Evolutionary conservation across 2,113 vertebrate species (phyloP).

Genomic region (Pelusios castaneus): DNA sequence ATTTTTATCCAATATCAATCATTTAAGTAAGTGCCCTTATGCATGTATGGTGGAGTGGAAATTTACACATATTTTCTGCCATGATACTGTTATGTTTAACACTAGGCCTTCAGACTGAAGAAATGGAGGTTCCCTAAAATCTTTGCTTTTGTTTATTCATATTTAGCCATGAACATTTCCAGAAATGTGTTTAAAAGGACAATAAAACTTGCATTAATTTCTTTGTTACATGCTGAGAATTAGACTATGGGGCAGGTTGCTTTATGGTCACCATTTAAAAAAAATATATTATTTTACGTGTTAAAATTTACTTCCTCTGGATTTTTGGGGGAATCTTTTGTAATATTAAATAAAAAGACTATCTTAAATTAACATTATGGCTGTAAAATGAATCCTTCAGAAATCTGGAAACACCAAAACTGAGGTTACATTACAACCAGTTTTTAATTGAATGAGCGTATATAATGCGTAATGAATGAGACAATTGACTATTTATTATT

Average conservation of each 20-base stretch:
- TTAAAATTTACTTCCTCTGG: neutral
- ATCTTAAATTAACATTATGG: neutral
- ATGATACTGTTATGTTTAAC: neutral
- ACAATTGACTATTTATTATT: neutral
- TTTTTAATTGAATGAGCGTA: neutral
- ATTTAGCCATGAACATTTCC: neutral
- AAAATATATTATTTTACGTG: neutral
- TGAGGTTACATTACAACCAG: neutral
- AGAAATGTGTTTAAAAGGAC: neutral
- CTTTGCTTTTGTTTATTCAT: neutral
- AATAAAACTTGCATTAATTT: neutral
- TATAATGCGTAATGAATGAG: neutral
- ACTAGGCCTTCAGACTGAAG: neutral
- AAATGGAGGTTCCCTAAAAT: neutral
- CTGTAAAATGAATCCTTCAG: neutral
- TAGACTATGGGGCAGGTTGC: neutral
- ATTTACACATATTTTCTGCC: neutral
- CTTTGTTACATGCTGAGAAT: neutral
- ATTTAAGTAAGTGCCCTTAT: neutral
- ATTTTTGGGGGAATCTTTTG: neutral
- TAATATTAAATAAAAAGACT: neutral
- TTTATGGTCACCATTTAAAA: neutral
- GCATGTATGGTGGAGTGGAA: accelerated
- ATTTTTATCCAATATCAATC: neutral
- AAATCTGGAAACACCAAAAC: neutral